Evolutionary conservation across 2,113 vertebrate genomes (phyloP), one percentile per base, ranked within the genome.

Genomic region (Ariopsis seemanni): DNA sequence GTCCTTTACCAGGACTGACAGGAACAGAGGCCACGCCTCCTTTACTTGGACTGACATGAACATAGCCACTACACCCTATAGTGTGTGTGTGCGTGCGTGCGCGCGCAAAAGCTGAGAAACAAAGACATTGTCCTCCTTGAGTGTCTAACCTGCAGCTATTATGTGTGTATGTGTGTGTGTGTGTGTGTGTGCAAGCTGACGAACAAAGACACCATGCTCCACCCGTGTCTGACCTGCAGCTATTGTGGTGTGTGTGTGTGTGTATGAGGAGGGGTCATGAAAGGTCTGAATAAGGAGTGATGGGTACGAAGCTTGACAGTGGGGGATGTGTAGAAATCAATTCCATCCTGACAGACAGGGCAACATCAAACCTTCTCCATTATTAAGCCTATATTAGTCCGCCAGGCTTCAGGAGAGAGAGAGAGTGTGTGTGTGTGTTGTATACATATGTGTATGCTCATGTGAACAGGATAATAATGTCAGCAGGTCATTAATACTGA

Each of bases 401-500:
- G 2, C 6, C 6, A 27, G 22, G 22, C 22, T 78, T 53, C 11
- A 52, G 18, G 48, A 25, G 20, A 42, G 42, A 42, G 34, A 42
- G 34, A 42, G 42, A 42, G 72, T 52, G 48, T 75, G 72, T 52
- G 72, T 52, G 42, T n/a, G 72, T 48, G 72, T 48, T 65, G 55
- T 84, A 55, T 69, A 53, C 67, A 58, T 48, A 72, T n/a, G 65
- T 67, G 75, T 82, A n/a, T 63, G 12, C 79, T 25, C 30, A 60
- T 53, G 50, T 65, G 62, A 67, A 57, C 52, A 17, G 77, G n/a
- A 55, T 57, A 79, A 57, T 57, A 57, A 79, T 52, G 83, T 60
- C 67, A 85, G 83, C 69, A 85, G 53, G 53, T 85, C 53, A 53
- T 80, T 80, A 86, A 86, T 86, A 67, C 60, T 80, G 85, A 81